Base-by-base conservation (phyloP, 2,888 invertebrate genomes). In the Hypselothyrea guttata region DNA sequence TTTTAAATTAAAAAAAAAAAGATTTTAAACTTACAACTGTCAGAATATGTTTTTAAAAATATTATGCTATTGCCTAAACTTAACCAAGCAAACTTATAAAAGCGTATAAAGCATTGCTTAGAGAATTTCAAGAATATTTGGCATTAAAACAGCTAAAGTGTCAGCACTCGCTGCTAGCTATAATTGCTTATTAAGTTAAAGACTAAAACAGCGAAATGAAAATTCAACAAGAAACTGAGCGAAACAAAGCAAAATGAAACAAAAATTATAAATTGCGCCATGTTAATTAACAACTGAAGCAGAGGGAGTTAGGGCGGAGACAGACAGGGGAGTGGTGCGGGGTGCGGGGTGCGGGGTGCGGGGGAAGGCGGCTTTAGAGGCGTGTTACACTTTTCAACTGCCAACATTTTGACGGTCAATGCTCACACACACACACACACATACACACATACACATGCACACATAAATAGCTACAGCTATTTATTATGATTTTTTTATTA, bases 391-490 rank as follows among this genome's bases (percentile, higher is more conserved):
- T 70, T 65, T 60, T 60, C 61, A 70, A 45, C 71, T 55, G 61
- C 30, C 65, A 65, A 56, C 53, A 51, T 62, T 66, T 67, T 68
- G 62, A 49, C 71, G 70, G 70, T 70, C 70, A 71, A 56, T 62
- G 66, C 49, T 35, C 58, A 60, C 53, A 45, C 46, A 38, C 35
- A 53, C 41, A 34, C 22, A 31, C 41, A 42, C 45, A 52, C 40
- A 41, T 40, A 48, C 38, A 60, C 31, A 12, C 37, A 38, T 15
- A 33, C 27, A 5, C 5, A 22, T 22, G 22, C 5, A 22, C 5
- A 22, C 5, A 22, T 22, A 22, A 2, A 5, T 5, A 30, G 30
- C 3, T 7, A 9, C 30, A 30, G n/a, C n/a, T n/a, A 30, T 30
- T 30, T 30, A n/a, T 30, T 8, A n/a, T 30, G 30, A 3, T 30